Evolutionary conservation across 2,797 vertebrate genomes (phyloP).

Genomic region (Rhinophrynus dorsalis): DNA sequence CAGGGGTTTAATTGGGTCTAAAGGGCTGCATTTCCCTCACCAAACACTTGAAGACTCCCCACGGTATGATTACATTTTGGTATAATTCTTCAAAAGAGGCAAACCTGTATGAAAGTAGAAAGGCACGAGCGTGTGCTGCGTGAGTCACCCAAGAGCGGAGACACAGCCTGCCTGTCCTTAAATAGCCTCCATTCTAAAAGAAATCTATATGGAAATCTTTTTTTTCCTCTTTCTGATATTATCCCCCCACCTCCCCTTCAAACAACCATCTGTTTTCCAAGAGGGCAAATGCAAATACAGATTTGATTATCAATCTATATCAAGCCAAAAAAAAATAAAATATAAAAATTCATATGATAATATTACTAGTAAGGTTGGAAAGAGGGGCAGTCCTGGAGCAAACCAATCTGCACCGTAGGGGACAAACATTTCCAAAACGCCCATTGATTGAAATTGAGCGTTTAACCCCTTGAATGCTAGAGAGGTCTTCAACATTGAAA

Average conservation of each 20-base stretch:
- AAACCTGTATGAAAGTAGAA: constrained; percentile 6
- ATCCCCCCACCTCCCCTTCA: too few species aligned
- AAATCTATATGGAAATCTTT: constrained; percentile 5
- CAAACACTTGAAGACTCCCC: constrained; percentile 5
- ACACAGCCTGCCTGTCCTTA: constrained; percentile 23
- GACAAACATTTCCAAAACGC: too few species aligned
- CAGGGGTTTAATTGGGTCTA: constrained; percentile 12
- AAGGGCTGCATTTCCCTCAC: not conserved
- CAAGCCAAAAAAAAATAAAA: too few species aligned
- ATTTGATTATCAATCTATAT: too few species aligned
- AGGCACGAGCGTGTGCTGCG: not conserved
- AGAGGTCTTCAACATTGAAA: too few species aligned
- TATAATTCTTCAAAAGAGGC: constrained; percentile 33
- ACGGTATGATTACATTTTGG: constrained; percentile 13
- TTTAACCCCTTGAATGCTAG: too few species aligned
- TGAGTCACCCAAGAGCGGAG: constrained; percentile 1
- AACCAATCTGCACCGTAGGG: too few species aligned
- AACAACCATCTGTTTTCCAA: not conserved
- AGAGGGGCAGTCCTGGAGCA: too few species aligned
- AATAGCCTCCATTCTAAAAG: constrained; percentile 12
- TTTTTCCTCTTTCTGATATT: not conserved
- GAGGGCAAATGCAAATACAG: not conserved
- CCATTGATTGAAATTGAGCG: too few species aligned
- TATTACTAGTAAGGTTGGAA: too few species aligned
- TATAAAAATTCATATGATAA: too few species aligned